Evolutionary conservation across 1,140 invertebrate species (phyloP).

Genomic region (Scaptomyza montana): DNA sequence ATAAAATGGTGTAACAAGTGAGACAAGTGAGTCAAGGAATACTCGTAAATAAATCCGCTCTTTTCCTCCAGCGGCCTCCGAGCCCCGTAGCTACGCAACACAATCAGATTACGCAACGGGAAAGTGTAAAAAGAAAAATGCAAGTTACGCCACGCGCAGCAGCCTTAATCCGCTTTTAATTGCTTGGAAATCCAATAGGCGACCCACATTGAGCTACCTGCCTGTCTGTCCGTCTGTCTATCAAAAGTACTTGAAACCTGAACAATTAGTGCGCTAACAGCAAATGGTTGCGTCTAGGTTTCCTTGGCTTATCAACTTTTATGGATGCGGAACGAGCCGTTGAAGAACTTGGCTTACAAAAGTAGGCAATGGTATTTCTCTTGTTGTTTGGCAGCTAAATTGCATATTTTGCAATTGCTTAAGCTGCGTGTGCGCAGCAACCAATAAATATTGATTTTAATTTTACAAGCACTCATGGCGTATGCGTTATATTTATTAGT

Average conservation of each 20-base stretch:
- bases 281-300: neutral
- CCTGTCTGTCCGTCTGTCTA: conserved; percentile 22
- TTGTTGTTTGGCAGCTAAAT: conserved; percentile 17
- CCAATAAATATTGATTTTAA: conserved; percentile 20
- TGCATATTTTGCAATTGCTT: neutral
- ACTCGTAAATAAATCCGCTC: conserved; percentile 13
- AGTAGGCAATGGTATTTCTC: neutral
- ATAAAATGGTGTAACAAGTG: conserved; percentile 70
- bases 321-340: neutral
- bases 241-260: neutral
- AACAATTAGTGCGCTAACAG: conserved; percentile 15
- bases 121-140: conserved; percentile 36
- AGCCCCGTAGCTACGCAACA: conserved; percentile 22
- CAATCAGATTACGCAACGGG: conserved; percentile 67
- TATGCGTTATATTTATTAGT: conserved; percentile 25
- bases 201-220: conserved; percentile 62
- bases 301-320: conserved; percentile 13
- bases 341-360: neutral
- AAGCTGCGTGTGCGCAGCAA: neutral
- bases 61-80: neutral
- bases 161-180: conserved; percentile 76
- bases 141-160: conserved; percentile 49
- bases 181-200: conserved; percentile 76
- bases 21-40: conserved; percentile 27
- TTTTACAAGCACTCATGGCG: neutral